Conservation (phyloP, 2,888 invertebrate species). For the Elaeidobius kamerunicus region DNA sequence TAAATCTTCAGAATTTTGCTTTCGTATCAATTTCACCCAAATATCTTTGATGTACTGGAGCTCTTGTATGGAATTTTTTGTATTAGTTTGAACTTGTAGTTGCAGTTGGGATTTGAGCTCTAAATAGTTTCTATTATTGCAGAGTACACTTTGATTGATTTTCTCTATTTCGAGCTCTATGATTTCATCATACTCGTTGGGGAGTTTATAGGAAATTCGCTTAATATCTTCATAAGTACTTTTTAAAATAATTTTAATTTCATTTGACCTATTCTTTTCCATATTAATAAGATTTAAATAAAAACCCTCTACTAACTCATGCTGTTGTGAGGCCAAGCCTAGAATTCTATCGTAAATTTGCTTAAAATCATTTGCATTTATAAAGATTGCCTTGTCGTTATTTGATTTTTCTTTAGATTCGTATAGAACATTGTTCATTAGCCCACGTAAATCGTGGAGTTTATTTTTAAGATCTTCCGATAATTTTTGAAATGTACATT, state of each 20-base stretch:
- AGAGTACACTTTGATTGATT: constrained; percentile 43
- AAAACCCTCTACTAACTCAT: constrained; percentile 34
- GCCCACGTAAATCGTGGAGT: constrained; percentile 23
- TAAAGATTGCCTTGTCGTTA: constrained; percentile 18
- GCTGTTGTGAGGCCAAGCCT: constrained; percentile 25
- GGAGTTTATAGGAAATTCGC: constrained; percentile 38
- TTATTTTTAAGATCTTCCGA: constrained; percentile 31
- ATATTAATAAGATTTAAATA: constrained; percentile 32
- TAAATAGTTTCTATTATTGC: constrained; percentile 40
- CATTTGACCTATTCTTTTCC: constrained; percentile 38
- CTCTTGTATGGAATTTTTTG: constrained; percentile 35
- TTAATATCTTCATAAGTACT: constrained; percentile 37
- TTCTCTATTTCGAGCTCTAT: constrained; percentile 44
- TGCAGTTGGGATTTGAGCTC: constrained; percentile 38
- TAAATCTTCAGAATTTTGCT: neutral
- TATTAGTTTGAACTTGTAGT: constrained; percentile 39
- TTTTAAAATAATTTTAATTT: constrained; percentile 39
- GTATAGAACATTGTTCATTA: constrained; percentile 27
- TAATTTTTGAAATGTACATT: constrained; percentile 34
- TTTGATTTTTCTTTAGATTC: constrained; percentile 13
- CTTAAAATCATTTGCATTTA: constrained; percentile 29
- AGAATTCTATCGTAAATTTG: constrained; percentile 23
- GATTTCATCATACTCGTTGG: constrained; percentile 41
- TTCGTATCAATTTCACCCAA: constrained; percentile 20
- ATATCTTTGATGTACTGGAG: constrained; percentile 20